Evolutionary conservation across 2,113 vertebrate species (phyloP).

Genomic region (Hymenochirus boettgeri): DNA sequence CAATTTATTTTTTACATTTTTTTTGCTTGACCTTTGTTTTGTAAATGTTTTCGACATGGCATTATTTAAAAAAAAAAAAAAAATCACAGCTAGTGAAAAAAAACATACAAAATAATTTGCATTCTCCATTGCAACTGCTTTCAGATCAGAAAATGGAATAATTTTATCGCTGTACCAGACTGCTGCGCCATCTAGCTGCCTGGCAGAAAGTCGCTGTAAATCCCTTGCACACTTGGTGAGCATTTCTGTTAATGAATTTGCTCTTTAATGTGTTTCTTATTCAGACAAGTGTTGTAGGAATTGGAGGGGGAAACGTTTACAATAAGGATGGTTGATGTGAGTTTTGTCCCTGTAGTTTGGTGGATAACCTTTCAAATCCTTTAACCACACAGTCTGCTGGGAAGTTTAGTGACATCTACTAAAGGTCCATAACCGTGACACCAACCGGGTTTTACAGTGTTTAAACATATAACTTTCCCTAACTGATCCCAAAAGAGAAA

Average conservation of each 20-base stretch:
- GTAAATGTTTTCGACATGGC: conserved; percentile 58
- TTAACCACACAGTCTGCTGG: too few species aligned
- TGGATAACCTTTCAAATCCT: background rate
- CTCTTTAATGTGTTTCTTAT: background rate
- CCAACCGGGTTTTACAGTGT: conserved; percentile 61
- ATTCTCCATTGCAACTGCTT: background rate
- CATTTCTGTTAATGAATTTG: background rate
- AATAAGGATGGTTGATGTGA: conserved; percentile 4
- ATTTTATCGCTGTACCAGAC: conserved; percentile 28
- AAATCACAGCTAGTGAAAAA: background rate
- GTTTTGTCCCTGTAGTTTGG: background rate
- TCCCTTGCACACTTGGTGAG: background rate
- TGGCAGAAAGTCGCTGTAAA: background rate
- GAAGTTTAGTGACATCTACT: too few species aligned
- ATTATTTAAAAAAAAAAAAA: conserved; percentile 32
- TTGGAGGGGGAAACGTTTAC: conserved; percentile 36
- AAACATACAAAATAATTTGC: background rate
- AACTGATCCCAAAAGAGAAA: background rate
- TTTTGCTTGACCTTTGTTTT: conserved; percentile 46
- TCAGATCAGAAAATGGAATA: background rate
- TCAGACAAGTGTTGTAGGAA: conserved; percentile 45
- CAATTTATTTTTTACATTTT: conserved; percentile 59
- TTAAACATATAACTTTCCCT: conserved; percentile 20
- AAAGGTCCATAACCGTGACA: background rate
- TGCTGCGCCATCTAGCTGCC: background rate